Evolutionary conservation across 2,797 vertebrate genomes (phyloP), one percentile per base, ranked within the genome.

Genomic region (Oreortyx pictus): DNA sequence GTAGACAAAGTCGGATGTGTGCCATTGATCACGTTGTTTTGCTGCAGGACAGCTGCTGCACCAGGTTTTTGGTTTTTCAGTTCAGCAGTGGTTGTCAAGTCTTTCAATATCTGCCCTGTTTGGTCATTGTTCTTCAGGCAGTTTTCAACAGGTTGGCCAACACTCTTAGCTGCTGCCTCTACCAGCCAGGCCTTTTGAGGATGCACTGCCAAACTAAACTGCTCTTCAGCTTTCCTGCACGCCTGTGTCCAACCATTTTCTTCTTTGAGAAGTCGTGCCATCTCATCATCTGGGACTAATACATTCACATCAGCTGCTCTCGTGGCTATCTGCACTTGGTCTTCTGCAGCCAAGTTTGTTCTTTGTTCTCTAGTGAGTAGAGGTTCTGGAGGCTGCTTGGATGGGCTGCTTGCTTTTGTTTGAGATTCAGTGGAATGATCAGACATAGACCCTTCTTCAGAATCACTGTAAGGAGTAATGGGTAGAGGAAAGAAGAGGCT

Each of bases 361-460:
- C 41, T 65, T 80, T 88, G 89, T 6, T 91, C 89, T 33, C 65
- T 20, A 49, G 27, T 27, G 81, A 33, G 44, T 0, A 19, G 74
- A 77, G 79, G 41, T 47, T 74, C 96, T 41, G 39, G 85, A 64
- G 86, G 80, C 17, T 25, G 75, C 15, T 18, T 56, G 23, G 74
- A 49, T 12, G 78, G 60, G 10, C 78, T 74, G 10, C 84, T 76
- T 52, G 15, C 89, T 65, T 92, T 93, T 77, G 84, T 75, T 3
- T 7, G 39, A 25, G 83, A 92, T 43, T 93, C 93, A 0, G n/a
- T 35, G 41, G 91, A 84, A 56, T 68, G 31, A 54, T 47, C 84
- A 77, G 95, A 96, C 52, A 70, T 86, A 74, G 92, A 89, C n/a
- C 89, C 96, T 90, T 96, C 95, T 31, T 86, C 87, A 66, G 89